Base-by-base conservation (phyloP, 2,797 vertebrate genomes). In the Molothrus ater region DNA sequence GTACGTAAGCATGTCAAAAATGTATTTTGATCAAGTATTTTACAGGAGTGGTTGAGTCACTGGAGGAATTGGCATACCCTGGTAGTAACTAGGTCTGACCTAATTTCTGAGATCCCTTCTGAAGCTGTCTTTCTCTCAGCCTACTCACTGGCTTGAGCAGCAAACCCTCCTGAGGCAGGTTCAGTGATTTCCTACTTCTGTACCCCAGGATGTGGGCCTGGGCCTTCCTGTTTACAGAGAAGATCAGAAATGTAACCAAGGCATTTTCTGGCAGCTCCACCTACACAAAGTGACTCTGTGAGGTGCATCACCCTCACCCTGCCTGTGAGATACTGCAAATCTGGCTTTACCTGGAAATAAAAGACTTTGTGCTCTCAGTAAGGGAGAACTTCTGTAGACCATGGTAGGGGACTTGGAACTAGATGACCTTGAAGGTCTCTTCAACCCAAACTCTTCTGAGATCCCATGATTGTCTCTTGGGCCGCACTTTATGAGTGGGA, bases 181-280 rank as follows among this genome's bases (percentile, higher is more conserved):
- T 57, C 61, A 57, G 29, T 36, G 47, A 34, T 61, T 89, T 70
- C 43, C 38, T 61, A 9, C 31, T 19, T 36, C 21, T 24, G 3
- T 24, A 20, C 59, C 75, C 24, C 32, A 80, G 36, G 22, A 26
- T 26, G 10, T 22, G 28, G 22, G 13, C 42, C 12, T 22, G 28
- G 22, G 13, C 42, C 12, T 54, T 74, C 43, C 54, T 61, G 7
- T 25, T n/a, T 34, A 21, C 0, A 0, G 40, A 6, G 40, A 48
- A 60, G 42, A 65, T 45, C 5, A 12, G 28, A 59, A 56, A 16
- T 6, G 13, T 16, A 47, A 48, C 21, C 6, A n/a, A 59, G 45
- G 19, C 57, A 57, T 43, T 64, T 88, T 59, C 63, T 85, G 40
- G 36, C 40, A 75, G 63, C 63, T 43, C 4, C 54, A 56, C 18